A percentile compares a stretch with the other conserved stretches of the same genome.
These are phyloP conservation scores for Kryphioiulus occultus DNA, from an alignment of 2,888 invertebrate species.

Conservation along the genomic window DNA sequence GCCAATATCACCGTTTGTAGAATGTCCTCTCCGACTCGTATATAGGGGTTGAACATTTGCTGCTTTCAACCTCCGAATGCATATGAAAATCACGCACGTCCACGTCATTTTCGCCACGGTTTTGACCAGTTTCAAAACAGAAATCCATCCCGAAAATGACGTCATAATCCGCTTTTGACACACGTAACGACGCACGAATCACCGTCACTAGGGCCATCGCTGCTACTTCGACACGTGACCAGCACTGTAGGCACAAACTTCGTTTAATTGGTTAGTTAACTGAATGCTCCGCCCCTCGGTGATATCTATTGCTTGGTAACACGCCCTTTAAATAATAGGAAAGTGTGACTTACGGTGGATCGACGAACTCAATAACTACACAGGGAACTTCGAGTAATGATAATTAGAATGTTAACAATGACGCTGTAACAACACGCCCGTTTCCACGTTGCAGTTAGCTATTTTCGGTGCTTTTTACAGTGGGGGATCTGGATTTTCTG, in stretches of 20 bases:
- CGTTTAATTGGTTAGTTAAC: not conserved
- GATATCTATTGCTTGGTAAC: slow-evolving; percentile 17
- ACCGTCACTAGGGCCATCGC: not conserved
- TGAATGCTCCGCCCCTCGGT: not conserved
- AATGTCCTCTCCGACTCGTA: not conserved
- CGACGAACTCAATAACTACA: not conserved
- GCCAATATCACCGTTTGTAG: not conserved
- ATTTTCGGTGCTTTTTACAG: not conserved
- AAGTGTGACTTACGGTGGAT: not conserved
- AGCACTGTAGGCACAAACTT: slow-evolving; percentile 15
- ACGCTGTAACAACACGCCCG: not conserved
- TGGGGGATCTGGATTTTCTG: not conserved
- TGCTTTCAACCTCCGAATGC: slow-evolving; percentile 23
- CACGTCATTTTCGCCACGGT: not conserved
- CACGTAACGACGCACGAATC: too few relatives aligned
- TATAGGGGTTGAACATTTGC: not conserved
- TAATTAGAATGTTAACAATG: slow-evolving; percentile 14
- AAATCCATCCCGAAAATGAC: not conserved
- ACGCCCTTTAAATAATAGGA: not conserved
- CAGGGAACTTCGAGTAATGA: not conserved
- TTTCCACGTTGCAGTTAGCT: not conserved
- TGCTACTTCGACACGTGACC: not conserved
- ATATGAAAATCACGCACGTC: slow-evolving; percentile 13
- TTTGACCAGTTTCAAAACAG: not conserved
- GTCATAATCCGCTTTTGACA: not conserved